Evolutionary conservation across 2,797 vertebrate species (phyloP).

Genomic region (Protonibea diacanthus): DNA sequence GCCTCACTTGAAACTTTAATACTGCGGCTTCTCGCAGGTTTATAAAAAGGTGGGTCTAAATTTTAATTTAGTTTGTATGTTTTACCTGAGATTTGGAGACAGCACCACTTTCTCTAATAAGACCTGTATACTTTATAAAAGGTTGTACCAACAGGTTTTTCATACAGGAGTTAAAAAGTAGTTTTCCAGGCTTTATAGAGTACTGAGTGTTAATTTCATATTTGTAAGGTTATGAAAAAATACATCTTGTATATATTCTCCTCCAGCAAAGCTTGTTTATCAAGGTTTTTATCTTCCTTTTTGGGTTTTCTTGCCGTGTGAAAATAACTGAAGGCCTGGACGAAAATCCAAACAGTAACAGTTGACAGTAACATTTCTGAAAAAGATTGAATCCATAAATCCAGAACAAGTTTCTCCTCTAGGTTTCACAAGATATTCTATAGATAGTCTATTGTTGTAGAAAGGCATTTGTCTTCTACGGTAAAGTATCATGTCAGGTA

Average conservation of each 20-base stretch:
- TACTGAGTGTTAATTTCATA: neutral
- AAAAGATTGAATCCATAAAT: neutral
- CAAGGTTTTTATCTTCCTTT: neutral
- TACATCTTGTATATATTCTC: neutral
- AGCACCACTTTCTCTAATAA: neutral
- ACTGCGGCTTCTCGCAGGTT: too few relatives aligned
- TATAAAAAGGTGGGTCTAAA: neutral
- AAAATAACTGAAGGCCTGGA: neutral
- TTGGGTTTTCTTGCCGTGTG: too few relatives aligned
- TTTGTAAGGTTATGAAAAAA: neutral
- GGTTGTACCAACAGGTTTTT: neutral
- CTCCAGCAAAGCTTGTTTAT: neutral
- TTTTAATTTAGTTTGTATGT: neutral
- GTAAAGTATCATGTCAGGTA: neutral
- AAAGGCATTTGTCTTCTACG: neutral
- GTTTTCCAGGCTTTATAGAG: neutral
- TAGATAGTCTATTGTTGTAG: neutral
- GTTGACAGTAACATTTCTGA: too few relatives aligned
- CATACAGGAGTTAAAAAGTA: neutral
- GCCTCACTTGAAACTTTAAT: conserved; percentile 18
- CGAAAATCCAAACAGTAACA: neutral
- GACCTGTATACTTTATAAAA: neutral
- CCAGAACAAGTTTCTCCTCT: neutral
- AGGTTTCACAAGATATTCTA: neutral
- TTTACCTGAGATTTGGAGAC: neutral